Evolutionary conservation across 2,888 invertebrate species (phyloP), one percentile per base, ranked within the genome.

Genomic region (Tinea trinotella): DNA sequence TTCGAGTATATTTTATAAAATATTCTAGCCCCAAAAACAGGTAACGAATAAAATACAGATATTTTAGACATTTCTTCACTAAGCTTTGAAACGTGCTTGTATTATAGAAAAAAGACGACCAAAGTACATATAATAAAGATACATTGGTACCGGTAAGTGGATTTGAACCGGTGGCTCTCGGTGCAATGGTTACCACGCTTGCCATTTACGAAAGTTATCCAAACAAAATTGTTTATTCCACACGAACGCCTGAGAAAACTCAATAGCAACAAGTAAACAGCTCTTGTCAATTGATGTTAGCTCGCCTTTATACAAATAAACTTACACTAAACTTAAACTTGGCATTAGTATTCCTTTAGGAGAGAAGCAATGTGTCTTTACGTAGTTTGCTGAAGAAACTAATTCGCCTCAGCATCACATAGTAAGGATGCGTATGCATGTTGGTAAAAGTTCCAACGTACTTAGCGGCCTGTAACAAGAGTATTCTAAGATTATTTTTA

Each of bases 311-410:
- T n/a, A 40, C 40, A 40, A 40, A 40, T 13, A 40, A 40, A 40
- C 12, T 40, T 40, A 46, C 18, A 19, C 19, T 46, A 15, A 46
- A 19, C 19, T 46, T 19, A 10, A 46, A 46, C 46, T 46, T 46
- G 19, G n/a, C 46, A 46, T 46, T 46, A 46, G 46, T 46, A 46
- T 46, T 46, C 46, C 46, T 46, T 17, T 46, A 46, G 6, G 17
- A 46, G 19, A 46, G 17, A 46, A 46, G 46, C 10, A 46, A 46
- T 46, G 46, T 46, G 46, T 46, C 46, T 46, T 46, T 40, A 13
- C 40, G 40, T 15, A 12, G 40, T 40, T 40, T 13, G 15, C n/a
- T 6, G 40, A 40, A 40, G 40, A 40, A 40, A 40, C 40, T 40
- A 40, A 40, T 40, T 40, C 40, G 40, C 13, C 12, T 40, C 40